phyloP scores from a whole-genome alignment of 2,888 invertebrate species.

The Perdita meconis region DNA sequence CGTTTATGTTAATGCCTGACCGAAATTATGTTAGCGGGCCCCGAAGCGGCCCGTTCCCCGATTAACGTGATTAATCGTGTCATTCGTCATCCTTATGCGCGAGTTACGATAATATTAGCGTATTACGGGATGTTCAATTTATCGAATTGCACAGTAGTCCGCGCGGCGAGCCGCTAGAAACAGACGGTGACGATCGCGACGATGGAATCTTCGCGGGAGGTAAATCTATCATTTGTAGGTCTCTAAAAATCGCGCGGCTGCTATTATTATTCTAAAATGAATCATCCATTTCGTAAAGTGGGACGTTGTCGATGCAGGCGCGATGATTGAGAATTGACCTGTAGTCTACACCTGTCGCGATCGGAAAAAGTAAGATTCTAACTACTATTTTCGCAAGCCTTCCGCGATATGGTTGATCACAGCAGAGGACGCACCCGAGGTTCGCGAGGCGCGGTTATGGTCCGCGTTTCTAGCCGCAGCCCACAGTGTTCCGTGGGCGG shows the following conservation, averaged over 20 bases:
- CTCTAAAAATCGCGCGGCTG: constrained; percentile 53
- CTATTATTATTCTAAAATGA: constrained; percentile 52
- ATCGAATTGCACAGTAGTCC: constrained; percentile 52
- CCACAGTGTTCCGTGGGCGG: not conserved
- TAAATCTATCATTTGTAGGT: constrained; percentile 65
- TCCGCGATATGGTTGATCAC: not conserved
- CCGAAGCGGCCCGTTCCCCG: constrained; percentile 31
- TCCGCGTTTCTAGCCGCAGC: not conserved
- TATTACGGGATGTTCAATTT: constrained; percentile 69
- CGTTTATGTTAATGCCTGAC: constrained; percentile 61
- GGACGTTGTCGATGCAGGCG: constrained; percentile 30
- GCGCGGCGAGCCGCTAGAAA: constrained; percentile 41
- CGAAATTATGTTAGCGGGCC: constrained; percentile 61
- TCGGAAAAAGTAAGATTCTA: constrained; percentile 11
- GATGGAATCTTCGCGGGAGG: constrained; percentile 68
- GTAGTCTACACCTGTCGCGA: not conserved
- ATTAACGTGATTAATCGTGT: constrained; percentile 66
- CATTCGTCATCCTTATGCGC: constrained; percentile 66
- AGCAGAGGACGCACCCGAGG: not conserved
- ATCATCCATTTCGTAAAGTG: constrained; percentile 53
- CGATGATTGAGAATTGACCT: constrained; percentile 55
- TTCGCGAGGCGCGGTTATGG: not conserved
- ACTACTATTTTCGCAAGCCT: not conserved
- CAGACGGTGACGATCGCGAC: constrained; percentile 39
- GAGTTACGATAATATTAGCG: constrained; percentile 68